These are phyloP conservation scores for Leucozona laternaria DNA, from an alignment of 2,888 invertebrate genomes.

Conservation along the genomic window DNA sequence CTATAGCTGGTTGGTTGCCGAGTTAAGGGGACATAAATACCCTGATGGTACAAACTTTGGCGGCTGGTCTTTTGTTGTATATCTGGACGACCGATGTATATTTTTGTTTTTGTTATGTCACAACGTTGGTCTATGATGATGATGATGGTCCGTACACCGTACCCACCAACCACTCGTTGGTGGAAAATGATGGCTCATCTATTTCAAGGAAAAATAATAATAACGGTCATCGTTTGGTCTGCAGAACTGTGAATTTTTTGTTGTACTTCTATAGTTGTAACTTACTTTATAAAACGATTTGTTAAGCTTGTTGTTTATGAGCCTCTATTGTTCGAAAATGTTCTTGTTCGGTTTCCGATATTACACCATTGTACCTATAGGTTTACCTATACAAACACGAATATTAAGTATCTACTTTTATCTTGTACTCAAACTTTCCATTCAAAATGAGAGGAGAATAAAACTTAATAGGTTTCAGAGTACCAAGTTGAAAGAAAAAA, in stretches of 20 bases:
- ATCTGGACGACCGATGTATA: not conserved
- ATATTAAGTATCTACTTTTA: constrained; percentile 10
- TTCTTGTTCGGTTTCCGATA: constrained; percentile 47
- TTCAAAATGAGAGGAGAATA: not conserved
- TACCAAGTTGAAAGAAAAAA: too few relatives aligned
- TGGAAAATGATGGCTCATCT: constrained; percentile 43
- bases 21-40: constrained; percentile 52
- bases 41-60: constrained; percentile 17
- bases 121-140: constrained; percentile 15
- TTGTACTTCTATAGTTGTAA: constrained; percentile 41
- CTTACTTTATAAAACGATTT: constrained; percentile 65
- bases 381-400: not conserved
- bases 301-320: constrained; percentile 59
- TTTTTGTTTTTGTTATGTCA: constrained; percentile 6
- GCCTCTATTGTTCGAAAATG: constrained; percentile 43
- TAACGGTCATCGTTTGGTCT: constrained; percentile 58
- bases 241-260: constrained; percentile 43
- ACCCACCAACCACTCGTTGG: not conserved
- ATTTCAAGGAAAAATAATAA: constrained; percentile 41
- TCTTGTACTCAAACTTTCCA: constrained; percentile 14
- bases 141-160: constrained; percentile 16
- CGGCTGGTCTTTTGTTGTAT: constrained; percentile 10
- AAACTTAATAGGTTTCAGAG: not conserved
- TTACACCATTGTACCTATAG: constrained; percentile 38
- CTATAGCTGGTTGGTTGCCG: not conserved